Percentiles rank a stretch among this genome's conserved stretches.
phyloP scores from a whole-genome alignment of 1,140 invertebrate genomes.

The Augochlora pura region DNA sequence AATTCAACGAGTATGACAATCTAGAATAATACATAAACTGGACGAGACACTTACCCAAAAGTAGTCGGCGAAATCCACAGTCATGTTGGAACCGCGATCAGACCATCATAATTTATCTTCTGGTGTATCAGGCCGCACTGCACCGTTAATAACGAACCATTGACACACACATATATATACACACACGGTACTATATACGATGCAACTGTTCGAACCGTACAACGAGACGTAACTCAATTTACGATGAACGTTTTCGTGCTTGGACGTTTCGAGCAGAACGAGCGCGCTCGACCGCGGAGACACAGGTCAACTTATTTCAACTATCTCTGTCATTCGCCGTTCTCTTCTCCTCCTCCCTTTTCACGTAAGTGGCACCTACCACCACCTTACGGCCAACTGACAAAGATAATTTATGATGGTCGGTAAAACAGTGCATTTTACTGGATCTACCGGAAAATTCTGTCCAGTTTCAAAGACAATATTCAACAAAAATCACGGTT shows the following conservation, averaged over 20 bases:
- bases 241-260: constrained; percentile 33
- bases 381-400: not conserved
- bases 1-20: constrained; percentile 40
- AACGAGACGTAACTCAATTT: constrained; percentile 41
- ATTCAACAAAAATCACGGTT: no score
- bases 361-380: not conserved
- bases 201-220: constrained; percentile 11
- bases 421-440: constrained; percentile 1
- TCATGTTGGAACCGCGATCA: constrained; percentile 82
- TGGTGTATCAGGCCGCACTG: constrained; percentile 38
- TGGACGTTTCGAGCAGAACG: constrained; percentile 55
- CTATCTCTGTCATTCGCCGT: constrained; percentile 37
- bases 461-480: no score
- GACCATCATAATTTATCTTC: constrained; percentile 66
- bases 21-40: not conserved
- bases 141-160: constrained; percentile 42
- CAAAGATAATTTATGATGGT: not conserved
- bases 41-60: constrained; percentile 85
- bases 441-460: no score
- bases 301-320: constrained; percentile 58
- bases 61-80: constrained; percentile 90
- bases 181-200: constrained; percentile 10
- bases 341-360: constrained; percentile 20
- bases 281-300: constrained; percentile 56
- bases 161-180: constrained; percentile 22